phyloP scores from a whole-genome alignment of 2,797 vertebrate species.

The Anguilla marmorata region DNA sequence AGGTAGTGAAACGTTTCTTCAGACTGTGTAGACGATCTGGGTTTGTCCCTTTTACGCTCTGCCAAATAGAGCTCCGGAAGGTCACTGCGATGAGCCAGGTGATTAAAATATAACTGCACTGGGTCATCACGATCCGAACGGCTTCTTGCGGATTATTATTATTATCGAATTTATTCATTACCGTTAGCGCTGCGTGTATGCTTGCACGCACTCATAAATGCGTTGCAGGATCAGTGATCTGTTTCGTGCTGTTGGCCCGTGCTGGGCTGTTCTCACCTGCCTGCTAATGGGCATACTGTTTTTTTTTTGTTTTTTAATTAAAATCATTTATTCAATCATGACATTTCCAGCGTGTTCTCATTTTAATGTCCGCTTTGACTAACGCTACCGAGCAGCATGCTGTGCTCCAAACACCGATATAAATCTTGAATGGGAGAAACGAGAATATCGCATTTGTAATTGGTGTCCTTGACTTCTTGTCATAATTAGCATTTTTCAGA shows the following conservation, averaged over 20 bases:
- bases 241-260: not conserved
- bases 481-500: not conserved
- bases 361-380: not conserved
- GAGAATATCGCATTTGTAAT: not conserved
- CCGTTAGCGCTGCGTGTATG: not conserved
- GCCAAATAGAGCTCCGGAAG: too few relatives aligned
- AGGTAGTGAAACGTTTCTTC: too few relatives aligned
- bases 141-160: too few relatives aligned
- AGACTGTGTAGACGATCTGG: too few relatives aligned
- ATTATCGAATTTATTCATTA: too few relatives aligned
- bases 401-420: not conserved
- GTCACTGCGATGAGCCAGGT: too few relatives aligned
- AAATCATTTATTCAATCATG: not conserved
- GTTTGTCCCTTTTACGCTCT: too few relatives aligned
- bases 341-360: not conserved
- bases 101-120: too few relatives aligned
- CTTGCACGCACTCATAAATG: not conserved
- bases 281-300: not conserved
- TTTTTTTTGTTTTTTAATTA: not conserved
- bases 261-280: not conserved
- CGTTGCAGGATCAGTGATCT: not conserved
- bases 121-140: too few relatives aligned
- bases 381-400: not conserved
- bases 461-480: slow-evolving; percentile 6
- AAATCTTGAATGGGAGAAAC: not conserved